Conservation (phyloP, 1,140 invertebrate species). For the Drosophila ogumai region DNA sequence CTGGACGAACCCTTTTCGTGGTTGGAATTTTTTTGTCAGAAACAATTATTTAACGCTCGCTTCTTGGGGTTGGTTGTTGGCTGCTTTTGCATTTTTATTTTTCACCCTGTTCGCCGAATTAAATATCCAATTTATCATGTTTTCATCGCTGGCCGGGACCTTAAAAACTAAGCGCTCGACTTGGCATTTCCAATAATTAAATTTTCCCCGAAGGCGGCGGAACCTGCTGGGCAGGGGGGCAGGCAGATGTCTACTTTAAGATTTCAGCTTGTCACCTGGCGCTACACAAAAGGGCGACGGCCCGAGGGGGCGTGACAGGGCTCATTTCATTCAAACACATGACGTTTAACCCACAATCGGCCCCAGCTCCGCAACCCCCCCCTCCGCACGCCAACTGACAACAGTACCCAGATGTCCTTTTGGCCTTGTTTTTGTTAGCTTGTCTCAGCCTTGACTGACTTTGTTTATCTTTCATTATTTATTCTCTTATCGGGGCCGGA, state of each 20-base stretch:
- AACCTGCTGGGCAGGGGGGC: background rate
- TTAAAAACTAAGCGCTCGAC: constrained; percentile 43
- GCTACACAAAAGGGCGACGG: constrained; percentile 18
- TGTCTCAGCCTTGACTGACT: constrained; percentile 63
- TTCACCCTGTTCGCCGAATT: constrained; percentile 35
- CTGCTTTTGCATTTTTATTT: constrained; percentile 27
- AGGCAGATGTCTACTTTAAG: constrained; percentile 50
- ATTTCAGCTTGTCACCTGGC: constrained; percentile 69
- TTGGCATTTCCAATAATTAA: constrained; percentile 51
- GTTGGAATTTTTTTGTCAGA: constrained; percentile 61
- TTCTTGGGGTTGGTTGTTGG: background rate
- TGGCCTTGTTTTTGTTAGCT: constrained; percentile 49
- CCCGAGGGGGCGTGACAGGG: constrained; percentile 35
- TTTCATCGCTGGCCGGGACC: constrained; percentile 22
- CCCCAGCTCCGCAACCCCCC: background rate
- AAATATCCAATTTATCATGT: constrained; percentile 75
- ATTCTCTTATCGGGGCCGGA: constrained; percentile 68
- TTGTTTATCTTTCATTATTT: constrained; percentile 82
- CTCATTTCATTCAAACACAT: constrained; percentile 72
- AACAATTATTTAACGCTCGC: constrained; percentile 72
- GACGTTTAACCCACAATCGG: constrained; percentile 38
- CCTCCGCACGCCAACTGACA: background rate
- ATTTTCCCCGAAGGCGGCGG: constrained; percentile 17
- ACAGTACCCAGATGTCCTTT: constrained; percentile 35
- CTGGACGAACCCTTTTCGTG: constrained; percentile 70